Percentiles rank a stretch among this genome's conserved stretches.
phyloP scores from a whole-genome alignment of 2,113 vertebrate genomes.

The Raphicerus campestris region DNA sequence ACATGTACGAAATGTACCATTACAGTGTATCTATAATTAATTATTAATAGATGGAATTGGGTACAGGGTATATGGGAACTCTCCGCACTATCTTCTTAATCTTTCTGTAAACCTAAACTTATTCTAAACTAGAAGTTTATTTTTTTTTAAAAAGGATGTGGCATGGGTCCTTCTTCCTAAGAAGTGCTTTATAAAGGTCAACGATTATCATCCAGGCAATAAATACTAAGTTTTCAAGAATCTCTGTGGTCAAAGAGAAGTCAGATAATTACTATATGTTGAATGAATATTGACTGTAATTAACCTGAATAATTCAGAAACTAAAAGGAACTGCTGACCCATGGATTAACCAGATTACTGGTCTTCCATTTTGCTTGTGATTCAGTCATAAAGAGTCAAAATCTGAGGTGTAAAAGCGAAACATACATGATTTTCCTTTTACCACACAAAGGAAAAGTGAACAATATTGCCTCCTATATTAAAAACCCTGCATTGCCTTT shows the following conservation, averaged over 20 bases:
- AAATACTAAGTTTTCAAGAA: not conserved
- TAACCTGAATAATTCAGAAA: not conserved
- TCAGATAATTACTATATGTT: slow-evolving; percentile 7
- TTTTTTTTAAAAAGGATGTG: not conserved
- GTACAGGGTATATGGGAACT: not conserved
- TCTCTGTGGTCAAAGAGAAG: not conserved
- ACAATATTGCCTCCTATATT: not conserved
- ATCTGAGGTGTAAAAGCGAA: not conserved
- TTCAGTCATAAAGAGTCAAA: not conserved
- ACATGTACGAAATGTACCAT: not conserved
- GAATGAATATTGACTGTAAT: not conserved
- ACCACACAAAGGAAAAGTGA: not conserved
- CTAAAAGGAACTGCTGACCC: not conserved
- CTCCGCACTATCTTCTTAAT: not conserved
- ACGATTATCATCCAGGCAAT: not conserved
- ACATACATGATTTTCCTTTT: not conserved
- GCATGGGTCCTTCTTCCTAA: not conserved
- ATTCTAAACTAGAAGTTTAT: not conserved
- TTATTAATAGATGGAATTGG: not conserved
- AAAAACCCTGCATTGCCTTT: not conserved
- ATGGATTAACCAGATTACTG: not conserved
- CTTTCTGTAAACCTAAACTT: not conserved
- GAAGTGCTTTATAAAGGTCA: not conserved
- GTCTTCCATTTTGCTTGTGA: not conserved
- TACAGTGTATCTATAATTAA: not conserved